Percentiles rank a stretch among this genome's conserved stretches.
Conservation (phyloP, 2,113 vertebrate genomes). For the Redunca redunca region DNA sequence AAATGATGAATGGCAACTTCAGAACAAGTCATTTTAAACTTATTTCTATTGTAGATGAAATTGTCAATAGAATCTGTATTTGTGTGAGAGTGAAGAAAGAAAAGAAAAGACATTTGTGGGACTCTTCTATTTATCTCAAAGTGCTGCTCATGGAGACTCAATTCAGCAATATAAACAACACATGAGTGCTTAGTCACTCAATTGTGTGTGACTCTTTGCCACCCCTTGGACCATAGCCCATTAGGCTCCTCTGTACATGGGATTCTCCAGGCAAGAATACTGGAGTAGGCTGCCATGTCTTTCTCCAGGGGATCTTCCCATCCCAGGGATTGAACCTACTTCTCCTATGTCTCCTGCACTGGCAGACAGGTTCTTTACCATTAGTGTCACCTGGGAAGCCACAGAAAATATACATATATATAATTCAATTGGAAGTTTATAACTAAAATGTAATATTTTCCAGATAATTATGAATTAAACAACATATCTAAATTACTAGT, state of each 20-base stretch:
- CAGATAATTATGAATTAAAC: not conserved
- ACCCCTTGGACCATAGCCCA: not conserved
- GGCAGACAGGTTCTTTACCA: not conserved
- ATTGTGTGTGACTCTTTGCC: not conserved
- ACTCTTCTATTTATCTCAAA: not conserved
- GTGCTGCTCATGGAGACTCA: not conserved
- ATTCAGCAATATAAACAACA: not conserved
- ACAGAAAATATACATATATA: not conserved
- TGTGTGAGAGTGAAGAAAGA: not conserved
- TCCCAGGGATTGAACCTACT: not conserved
- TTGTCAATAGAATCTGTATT: not conserved
- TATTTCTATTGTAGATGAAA: not conserved
- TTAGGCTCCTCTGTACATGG: not conserved
- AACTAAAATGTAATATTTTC: not conserved
- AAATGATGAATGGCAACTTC: not conserved
- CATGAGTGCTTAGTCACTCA: not conserved
- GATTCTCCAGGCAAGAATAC: not conserved
- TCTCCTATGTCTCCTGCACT: not conserved
- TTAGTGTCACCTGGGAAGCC: not conserved
- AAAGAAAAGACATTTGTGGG: not conserved
- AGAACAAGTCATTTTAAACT: not conserved
- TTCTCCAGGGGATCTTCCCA: not conserved
- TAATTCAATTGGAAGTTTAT: not conserved
- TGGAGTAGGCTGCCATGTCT: not conserved
- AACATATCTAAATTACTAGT: not conserved